A percentile compares a stretch with the other conserved stretches of the same genome.
Evolutionary conservation across 2,888 invertebrate genomes (phyloP).

Genomic region (Dascillus cervinus): DNA sequence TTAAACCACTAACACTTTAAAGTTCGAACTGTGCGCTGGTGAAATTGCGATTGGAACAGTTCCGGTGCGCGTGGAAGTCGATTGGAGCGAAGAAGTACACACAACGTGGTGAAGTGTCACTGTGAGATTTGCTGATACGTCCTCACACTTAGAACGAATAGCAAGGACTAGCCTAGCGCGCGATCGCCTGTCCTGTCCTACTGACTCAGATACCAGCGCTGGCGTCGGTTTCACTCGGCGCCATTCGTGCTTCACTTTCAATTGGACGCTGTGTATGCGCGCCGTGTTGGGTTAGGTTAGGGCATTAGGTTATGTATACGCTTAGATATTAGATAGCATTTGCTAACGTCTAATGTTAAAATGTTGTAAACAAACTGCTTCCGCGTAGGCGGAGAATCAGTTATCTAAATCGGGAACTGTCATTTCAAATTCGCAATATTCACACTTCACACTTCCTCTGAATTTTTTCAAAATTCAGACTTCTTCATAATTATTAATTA

Average conservation of each 20-base stretch:
- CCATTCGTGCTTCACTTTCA: slow-evolving; percentile 36
- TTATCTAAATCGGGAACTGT: slow-evolving; percentile 11
- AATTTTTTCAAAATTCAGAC: no score
- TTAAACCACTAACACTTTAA: no score
- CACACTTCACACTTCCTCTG: no score
- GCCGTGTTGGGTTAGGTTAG: slow-evolving; percentile 36
- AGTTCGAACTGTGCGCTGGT: no score
- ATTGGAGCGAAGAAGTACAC: no score
- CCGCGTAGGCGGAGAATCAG: slow-evolving; percentile 25
- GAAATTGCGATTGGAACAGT: no score
- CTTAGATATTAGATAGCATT: slow-evolving; percentile 18
- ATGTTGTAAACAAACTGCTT: slow-evolving; percentile 31
- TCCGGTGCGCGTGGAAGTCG: no score
- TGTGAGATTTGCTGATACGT: slow-evolving; percentile 12
- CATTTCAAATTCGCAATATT: no score
- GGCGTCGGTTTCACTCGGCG: slow-evolving; percentile 44
- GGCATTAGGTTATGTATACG: slow-evolving; percentile 34
- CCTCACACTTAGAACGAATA: slow-evolving; percentile 40
- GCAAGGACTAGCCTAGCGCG: slow-evolving; percentile 42
- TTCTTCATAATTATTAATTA: no score
- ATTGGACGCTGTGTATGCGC: slow-evolving; percentile 26
- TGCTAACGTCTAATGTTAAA: slow-evolving; percentile 28
- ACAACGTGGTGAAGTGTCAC: slow-evolving; percentile 12
- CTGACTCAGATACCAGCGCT: slow-evolving; percentile 58
- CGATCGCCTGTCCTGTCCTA: slow-evolving; percentile 49